These are phyloP conservation scores for Tadarida brasiliensis DNA, from an alignment of 2,797 vertebrate species.

Conservation along the genomic window DNA sequence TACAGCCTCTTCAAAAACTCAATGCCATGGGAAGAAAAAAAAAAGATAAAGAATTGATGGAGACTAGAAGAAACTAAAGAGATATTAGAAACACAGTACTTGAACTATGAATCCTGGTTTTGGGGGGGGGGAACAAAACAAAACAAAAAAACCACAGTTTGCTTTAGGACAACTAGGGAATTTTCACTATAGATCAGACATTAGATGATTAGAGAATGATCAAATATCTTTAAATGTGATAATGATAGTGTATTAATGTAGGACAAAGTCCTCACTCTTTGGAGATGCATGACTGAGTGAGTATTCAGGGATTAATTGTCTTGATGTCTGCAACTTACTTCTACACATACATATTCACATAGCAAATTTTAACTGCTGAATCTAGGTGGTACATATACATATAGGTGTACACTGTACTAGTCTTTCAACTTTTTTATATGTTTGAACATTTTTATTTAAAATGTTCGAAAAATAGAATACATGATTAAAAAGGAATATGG, in stretches of 20 bases:
- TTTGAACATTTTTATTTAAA: constrained; percentile 48
- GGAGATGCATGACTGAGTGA: background rate
- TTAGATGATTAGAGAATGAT: background rate
- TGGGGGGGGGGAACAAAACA: background rate
- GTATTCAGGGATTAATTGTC: background rate
- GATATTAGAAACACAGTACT: background rate
- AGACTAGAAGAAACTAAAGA: background rate
- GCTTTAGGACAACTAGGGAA: background rate
- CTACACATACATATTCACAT: background rate
- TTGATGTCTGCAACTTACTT: background rate
- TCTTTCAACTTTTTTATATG: background rate
- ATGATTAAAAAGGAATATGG: background rate
- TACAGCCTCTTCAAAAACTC: background rate
- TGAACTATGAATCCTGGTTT: background rate
- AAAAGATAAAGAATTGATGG: background rate
- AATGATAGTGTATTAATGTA: background rate
- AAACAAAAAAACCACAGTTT: background rate
- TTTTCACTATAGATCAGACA: background rate
- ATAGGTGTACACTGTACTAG: background rate
- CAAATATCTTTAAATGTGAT: too few species aligned
- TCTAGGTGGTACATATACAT: background rate
- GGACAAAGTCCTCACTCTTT: background rate
- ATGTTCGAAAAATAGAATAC: background rate
- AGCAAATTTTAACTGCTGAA: background rate
- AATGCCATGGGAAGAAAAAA: background rate